phyloP scores from a whole-genome alignment of 2,113 vertebrate species.

The Aptenodytes patagonicus region DNA sequence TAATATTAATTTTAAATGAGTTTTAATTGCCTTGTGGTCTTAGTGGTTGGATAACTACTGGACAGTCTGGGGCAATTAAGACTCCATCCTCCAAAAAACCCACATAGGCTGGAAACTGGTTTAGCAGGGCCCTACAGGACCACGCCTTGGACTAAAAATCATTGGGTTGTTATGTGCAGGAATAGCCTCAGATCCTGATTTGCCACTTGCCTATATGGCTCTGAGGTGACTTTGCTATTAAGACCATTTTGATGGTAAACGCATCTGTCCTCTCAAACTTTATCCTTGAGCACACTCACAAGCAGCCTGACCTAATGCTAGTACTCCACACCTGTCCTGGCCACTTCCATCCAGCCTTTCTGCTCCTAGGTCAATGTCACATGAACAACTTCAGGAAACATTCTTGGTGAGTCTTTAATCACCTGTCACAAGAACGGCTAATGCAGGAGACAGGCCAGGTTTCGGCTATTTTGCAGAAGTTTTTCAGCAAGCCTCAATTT shows the following conservation, averaged over 20 bases:
- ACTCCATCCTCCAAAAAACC: background rate
- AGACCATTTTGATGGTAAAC: background rate
- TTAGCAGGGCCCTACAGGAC: background rate
- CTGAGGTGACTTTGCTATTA: background rate
- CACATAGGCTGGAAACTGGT: background rate
- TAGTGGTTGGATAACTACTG: background rate
- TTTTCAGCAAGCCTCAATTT: background rate
- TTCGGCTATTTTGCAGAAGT: background rate
- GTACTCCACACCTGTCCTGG: fast-evolving
- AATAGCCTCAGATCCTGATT: background rate
- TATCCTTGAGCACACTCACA: background rate
- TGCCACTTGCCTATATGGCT: background rate
- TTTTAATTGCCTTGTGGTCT: background rate
- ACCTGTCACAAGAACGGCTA: background rate
- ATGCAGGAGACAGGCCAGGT: background rate
- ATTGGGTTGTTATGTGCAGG: background rate
- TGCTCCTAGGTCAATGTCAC: too few species aligned
- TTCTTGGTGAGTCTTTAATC: background rate
- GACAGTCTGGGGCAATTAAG: background rate
- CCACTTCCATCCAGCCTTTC: background rate
- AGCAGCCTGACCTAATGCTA: background rate
- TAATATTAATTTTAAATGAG: background rate
- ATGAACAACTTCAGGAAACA: background rate
- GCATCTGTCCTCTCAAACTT: background rate
- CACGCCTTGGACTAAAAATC: background rate